A percentile compares a stretch with the other conserved stretches of the same genome.
Conservation (phyloP, 2,113 vertebrate species). For the Pygoscelis adeliae region DNA sequence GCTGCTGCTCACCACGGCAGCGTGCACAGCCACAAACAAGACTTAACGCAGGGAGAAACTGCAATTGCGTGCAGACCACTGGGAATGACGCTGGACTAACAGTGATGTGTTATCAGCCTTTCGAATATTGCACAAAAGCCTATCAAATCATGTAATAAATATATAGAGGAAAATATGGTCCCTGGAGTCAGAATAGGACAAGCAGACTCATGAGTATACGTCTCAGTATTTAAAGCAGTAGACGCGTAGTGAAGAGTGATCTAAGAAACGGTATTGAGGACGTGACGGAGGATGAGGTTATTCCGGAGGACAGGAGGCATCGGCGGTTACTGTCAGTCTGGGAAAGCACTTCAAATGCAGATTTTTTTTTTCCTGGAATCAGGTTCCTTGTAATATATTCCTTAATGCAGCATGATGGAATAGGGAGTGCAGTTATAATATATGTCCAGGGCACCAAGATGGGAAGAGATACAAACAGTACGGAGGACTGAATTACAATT, state of each 20-base stretch:
- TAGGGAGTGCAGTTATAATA: not conserved
- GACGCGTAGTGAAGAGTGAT: not conserved
- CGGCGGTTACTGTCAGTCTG: not conserved
- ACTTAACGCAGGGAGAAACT: not conserved
- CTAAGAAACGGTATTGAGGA: not conserved
- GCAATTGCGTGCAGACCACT: rapidly evolving
- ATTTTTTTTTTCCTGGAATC: not conserved
- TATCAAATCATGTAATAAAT: not conserved
- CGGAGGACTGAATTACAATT: not conserved
- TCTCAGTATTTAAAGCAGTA: not conserved
- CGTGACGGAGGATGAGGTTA: rapidly evolving
- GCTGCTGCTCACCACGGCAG: not conserved
- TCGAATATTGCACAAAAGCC: not conserved
- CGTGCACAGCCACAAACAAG: not conserved
- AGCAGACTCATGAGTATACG: rapidly evolving
- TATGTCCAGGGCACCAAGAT: not conserved
- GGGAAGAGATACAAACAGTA: not conserved
- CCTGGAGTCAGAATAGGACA: not conserved
- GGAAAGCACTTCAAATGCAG: not conserved
- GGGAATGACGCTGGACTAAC: not conserved
- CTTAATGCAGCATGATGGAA: conserved; percentile 4
- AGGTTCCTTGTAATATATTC: not conserved
- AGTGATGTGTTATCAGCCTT: not conserved
- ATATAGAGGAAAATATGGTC: rapidly evolving
- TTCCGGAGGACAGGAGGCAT: not conserved